Base-by-base conservation (phyloP, 2,113 vertebrate species). In the Gambusia holbrooki region DNA sequence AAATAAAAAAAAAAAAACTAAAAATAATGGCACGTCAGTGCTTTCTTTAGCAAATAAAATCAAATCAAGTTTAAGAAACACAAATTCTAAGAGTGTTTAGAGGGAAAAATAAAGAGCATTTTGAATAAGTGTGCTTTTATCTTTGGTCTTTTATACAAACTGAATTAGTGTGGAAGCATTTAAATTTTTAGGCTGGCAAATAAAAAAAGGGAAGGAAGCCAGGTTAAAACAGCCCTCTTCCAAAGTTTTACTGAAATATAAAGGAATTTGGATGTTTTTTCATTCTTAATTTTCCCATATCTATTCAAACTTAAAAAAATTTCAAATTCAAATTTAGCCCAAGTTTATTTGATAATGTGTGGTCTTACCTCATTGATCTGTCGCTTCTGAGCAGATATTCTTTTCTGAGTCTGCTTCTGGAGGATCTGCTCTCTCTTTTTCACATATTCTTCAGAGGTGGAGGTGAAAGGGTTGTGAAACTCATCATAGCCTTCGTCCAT, bases 401-500 rank as follows among this genome's bases (percentile, higher is more conserved):
- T 96, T 86, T 99, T 99, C 92, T 98, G 97, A 51, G 95, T 97
- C 93, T 99, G 98, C 77, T 98, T 99, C 87, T 98, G 96, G 69
- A 99, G 85, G 72, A 97, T 96, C 94, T 99, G 98, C 88, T 99
- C 98, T 70, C 97, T 95, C 84, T 98, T 96, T 93, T 96, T 96
- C 64, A 99, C 88, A 0, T 99, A 99, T 27, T 99, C 97, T 1
- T 99, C 97, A 0, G 98, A 99, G 1, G 96, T 98, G 64, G 96
- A 95, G 8, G 96, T 96, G 90, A 99, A 87, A 1, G 97, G 96
- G 71, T 99, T 99, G 92, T 98, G 97, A 88, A 97, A 99, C 91
- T 99, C 98, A 0, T 99, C 97, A 0, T 96, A 99, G 15, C 98
- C 97, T 84, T 99, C 97, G 0, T 99, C 98, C 97, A 99, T 99